Conservation (phyloP, 1,140 invertebrate genomes). For the Lysiphlebus fabarum region DNA sequence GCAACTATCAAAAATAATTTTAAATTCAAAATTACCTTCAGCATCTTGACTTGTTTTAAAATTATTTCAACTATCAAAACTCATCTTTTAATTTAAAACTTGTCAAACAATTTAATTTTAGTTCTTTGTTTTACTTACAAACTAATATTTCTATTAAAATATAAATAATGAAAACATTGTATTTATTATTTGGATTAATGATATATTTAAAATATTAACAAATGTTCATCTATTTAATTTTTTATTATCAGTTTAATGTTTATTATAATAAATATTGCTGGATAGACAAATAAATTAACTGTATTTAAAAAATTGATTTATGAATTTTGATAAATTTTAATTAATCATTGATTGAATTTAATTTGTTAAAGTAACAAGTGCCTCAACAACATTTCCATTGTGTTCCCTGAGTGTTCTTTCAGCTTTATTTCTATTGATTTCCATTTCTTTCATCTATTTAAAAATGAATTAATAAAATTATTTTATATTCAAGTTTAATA, state of each 20-base stretch:
- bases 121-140: too few relatives aligned
- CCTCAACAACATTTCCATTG: slow-evolving; percentile 87
- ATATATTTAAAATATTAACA: too few relatives aligned
- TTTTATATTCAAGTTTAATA: background rate
- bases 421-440: slow-evolving; percentile 78
- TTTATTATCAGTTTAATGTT: too few relatives aligned
- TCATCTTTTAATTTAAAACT: too few relatives aligned
- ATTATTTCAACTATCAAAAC: too few relatives aligned
- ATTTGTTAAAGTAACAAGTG: slow-evolving; percentile 81
- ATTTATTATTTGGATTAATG: background rate
- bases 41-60: too few relatives aligned
- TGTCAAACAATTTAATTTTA: too few relatives aligned
- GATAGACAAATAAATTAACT: slow-evolving; percentile 16
- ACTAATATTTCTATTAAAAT: too few relatives aligned
- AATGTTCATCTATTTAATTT: too few relatives aligned
- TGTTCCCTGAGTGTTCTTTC: slow-evolving; percentile 89
- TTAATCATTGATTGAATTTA: slow-evolving; percentile 3
- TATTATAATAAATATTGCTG: too few relatives aligned
- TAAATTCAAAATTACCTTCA: too few relatives aligned
- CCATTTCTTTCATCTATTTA: slow-evolving; percentile 82
- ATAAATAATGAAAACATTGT: slow-evolving; percentile 4
- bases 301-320: background rate
- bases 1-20: too few relatives aligned
- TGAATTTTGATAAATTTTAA: background rate
- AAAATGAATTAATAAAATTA: slow-evolving; percentile 7